Conservation (phyloP, 2,797 vertebrate genomes). For the Scolopax bukidnonensis region DNA sequence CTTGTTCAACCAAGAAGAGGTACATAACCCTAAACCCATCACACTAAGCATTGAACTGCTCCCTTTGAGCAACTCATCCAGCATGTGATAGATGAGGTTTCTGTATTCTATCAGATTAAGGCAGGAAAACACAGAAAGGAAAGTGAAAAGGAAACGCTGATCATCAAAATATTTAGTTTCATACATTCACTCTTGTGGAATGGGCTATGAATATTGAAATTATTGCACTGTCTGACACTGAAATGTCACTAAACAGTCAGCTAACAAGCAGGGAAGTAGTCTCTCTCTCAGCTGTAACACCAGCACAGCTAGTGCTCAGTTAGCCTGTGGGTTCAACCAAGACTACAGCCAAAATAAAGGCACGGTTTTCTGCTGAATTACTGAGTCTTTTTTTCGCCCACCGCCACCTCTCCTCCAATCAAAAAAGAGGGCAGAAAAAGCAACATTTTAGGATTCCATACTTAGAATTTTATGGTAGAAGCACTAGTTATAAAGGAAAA, state of each 20-base stretch:
- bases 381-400: neutral
- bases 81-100: too few species aligned
- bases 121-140: neutral
- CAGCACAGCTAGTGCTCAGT: neutral
- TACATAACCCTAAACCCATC: neutral
- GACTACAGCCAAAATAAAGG: neutral
- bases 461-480: neutral
- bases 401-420: neutral
- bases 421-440: neutral
- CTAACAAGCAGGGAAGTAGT: neutral
- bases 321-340: neutral
- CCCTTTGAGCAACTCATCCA: neutral
- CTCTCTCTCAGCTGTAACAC: neutral
- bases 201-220: neutral
- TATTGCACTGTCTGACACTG: neutral
- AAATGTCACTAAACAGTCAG: neutral
- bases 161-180: neutral
- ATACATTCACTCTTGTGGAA: neutral
- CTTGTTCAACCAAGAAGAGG: neutral
- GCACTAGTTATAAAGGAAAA: neutral
- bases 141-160: neutral
- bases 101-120: neutral
- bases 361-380: neutral
- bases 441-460: neutral
- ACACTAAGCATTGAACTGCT: neutral